Base-by-base conservation (phyloP, 2,888 invertebrate genomes). In the Philereme transversata region DNA sequence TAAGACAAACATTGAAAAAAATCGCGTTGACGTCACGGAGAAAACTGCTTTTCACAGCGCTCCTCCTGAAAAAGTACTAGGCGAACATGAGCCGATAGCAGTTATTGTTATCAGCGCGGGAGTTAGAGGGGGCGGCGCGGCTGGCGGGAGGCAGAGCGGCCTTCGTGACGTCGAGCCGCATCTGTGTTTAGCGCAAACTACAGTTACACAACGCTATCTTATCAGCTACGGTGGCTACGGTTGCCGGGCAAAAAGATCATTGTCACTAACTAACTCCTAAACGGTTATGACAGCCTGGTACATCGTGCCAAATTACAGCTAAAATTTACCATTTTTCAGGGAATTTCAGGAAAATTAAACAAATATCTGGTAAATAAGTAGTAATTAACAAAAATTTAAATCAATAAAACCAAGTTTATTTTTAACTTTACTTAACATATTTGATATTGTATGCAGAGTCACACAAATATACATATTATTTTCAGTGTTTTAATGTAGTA, bases 51-150 rank as follows among this genome's bases (percentile, higher is more conserved):
- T 86, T 81, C 82, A 82, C 80, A 60, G 69, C 71, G 76, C 72
- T 64, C 64, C 75, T 78, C 77, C 88, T 90, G 90, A 90, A 90
- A 89, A 83, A 81, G 84, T 90, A 90, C 90, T 82, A 90, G 90
- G 90, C 88, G 75, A 84, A 69, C 88, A 90, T 87, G 74, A 86
- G 67, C 73, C 71, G 75, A 75, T 75, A 81, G 84, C 72, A 80
- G 86, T 83, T 73, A 84, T 84, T 83, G 87, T 87, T 88, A 87
- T 87, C 89, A 86, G 75, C 77, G 73, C 73, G 72, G 79, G 70
- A 70, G 76, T 57, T 67, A 69, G 75, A 73, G 77, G 76, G 70
- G 73, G 70, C 58, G 63, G 70, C 48, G 69, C 63, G 40, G 71
- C 59, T 72, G 64, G 67, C 72, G 69, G 70, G 69, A 70, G 70